Evolutionary conservation across 2,113 vertebrate species (phyloP).

Genomic region (Haplochromis vanheusdeni): DNA sequence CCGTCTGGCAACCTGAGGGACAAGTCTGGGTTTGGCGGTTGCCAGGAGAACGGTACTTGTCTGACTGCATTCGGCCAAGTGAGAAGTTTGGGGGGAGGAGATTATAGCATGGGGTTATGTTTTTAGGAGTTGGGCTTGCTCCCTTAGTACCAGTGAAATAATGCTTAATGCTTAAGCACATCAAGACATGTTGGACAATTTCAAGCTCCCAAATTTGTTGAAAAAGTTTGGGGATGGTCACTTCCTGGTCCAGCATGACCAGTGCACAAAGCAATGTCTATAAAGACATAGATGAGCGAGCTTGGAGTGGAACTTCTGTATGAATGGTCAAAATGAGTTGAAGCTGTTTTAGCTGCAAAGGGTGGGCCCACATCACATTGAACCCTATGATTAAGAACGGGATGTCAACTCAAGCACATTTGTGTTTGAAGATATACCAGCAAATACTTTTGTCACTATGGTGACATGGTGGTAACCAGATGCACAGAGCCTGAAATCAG

Average conservation of each 20-base stretch:
- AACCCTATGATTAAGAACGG: neutral
- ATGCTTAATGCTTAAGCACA: neutral
- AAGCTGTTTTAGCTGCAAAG: neutral
- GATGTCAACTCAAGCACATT: neutral
- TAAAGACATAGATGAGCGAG: neutral
- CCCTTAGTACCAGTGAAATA: neutral
- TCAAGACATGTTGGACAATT: neutral
- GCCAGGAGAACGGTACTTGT: neutral
- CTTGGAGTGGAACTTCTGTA: neutral
- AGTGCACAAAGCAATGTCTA: neutral
- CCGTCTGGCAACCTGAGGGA: neutral
- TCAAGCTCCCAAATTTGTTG: neutral
- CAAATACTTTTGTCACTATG: neutral
- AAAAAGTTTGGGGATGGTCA: neutral
- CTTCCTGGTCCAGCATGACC: neutral
- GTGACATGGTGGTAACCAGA: neutral
- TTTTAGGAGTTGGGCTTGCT: neutral
- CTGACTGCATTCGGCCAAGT: neutral
- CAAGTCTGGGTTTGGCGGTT: neutral
- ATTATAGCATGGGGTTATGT: neutral
- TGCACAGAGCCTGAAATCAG: neutral
- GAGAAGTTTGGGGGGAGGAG: neutral
- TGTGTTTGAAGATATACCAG: neutral
- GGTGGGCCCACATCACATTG: neutral
- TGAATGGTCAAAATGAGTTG: neutral